These are phyloP conservation scores for Idaea straminata DNA, from an alignment of 2,888 invertebrate genomes.

Conservation along the genomic window DNA sequence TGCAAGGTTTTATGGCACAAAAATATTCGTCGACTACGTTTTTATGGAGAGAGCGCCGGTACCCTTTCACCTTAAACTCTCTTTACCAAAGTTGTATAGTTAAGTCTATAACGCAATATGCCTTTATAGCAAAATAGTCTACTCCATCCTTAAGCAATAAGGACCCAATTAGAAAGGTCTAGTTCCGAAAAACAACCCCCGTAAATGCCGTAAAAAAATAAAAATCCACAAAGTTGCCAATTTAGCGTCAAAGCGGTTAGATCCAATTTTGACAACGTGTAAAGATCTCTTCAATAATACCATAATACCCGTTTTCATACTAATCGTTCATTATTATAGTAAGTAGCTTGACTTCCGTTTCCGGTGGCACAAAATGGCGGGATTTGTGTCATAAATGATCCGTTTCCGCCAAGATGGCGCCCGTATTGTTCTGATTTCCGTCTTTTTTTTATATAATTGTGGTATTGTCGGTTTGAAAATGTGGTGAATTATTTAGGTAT, in stretches of 20 bases:
- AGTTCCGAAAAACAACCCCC: neutral
- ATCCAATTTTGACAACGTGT: too few species aligned
- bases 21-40: too few species aligned
- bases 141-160: too few species aligned
- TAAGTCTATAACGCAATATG: too few species aligned
- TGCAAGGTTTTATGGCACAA: too few species aligned
- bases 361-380: conserved; percentile 52
- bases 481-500: neutral
- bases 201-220: conserved; percentile 19
- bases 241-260: too few species aligned
- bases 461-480: neutral
- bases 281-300: conserved; percentile 21
- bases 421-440: conserved; percentile 37
- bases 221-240: too few species aligned
- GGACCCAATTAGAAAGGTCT: too few species aligned
- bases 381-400: conserved; percentile 47
- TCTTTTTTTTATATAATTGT: conserved; percentile 10
- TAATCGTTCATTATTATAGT: conserved; percentile 49
- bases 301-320: conserved; percentile 12
- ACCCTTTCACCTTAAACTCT: too few species aligned
- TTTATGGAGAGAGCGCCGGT: too few species aligned
- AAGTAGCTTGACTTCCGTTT: conserved; percentile 63
- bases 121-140: too few species aligned
- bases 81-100: too few species aligned
- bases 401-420: conserved; percentile 41